Percentiles rank a stretch among this genome's conserved stretches.
phyloP scores from a whole-genome alignment of 2,797 vertebrate species.

The Erithacus rubecula region DNA sequence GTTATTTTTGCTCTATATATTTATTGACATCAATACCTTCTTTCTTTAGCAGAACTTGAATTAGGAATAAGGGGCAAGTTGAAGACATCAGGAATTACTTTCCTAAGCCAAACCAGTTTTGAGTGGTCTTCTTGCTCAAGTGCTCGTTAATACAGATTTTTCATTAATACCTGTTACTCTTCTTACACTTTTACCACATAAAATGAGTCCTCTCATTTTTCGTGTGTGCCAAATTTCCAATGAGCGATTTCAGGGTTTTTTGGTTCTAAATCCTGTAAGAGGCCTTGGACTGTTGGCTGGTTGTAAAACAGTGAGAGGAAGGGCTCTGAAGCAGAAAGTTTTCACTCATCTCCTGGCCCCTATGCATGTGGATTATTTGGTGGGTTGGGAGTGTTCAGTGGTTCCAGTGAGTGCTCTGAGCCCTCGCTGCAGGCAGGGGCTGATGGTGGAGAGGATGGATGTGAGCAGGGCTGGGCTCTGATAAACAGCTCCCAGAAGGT shows the following conservation, averaged over 20 bases:
- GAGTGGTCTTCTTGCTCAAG: background rate
- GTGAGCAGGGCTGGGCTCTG: background rate
- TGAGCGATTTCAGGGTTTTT: background rate
- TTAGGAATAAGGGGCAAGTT: background rate
- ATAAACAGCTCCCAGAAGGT: background rate
- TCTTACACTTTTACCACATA: background rate
- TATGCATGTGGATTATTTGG: background rate
- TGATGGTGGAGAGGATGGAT: background rate
- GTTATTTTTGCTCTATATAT: background rate
- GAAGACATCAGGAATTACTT: background rate
- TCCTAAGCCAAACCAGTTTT: background rate
- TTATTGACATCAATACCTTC: background rate
- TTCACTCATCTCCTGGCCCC: background rate
- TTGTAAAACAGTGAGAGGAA: background rate
- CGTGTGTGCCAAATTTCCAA: fast-evolving
- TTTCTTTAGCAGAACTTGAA: background rate
- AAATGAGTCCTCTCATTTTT: background rate
- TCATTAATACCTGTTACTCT: background rate
- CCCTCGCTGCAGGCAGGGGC: background rate
- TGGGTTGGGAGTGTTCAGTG: background rate
- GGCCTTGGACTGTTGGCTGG: fast-evolving
- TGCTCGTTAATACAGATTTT: background rate
- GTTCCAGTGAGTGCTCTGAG: background rate
- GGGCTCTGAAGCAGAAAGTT: background rate
- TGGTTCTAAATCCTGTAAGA: background rate